Evolutionary conservation across 2,797 vertebrate species (phyloP).

Genomic region (Pantherophis vulpinus): DNA sequence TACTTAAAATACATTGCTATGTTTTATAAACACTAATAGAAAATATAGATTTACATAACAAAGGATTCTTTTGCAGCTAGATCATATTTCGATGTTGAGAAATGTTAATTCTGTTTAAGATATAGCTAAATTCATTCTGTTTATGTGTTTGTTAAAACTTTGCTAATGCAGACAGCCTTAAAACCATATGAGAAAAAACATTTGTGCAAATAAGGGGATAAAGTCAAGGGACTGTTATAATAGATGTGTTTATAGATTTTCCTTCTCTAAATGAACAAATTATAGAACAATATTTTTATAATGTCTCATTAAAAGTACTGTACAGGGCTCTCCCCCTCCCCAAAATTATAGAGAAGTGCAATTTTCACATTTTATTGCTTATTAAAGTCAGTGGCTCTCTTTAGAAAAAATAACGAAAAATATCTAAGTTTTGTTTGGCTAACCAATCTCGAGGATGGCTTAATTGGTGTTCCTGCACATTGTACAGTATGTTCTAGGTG

Average conservation of each 20-base stretch:
- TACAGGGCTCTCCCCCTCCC: background rate
- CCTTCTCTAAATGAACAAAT: conserved; percentile 37
- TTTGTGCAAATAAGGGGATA: conserved; percentile 85
- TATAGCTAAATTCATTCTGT: conserved; percentile 39
- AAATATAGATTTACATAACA: conserved; percentile 51
- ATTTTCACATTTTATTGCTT: conserved; percentile 12
- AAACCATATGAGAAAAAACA: conserved; percentile 61
- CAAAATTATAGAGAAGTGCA: background rate
- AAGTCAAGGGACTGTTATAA: conserved; percentile 83
- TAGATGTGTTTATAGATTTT: conserved; percentile 53
- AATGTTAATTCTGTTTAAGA: conserved; percentile 40
- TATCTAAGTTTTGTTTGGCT: conserved; percentile 50
- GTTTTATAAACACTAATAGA: conserved; percentile 52
- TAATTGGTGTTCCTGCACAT: background rate
- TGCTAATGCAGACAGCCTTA: conserved; percentile 76
- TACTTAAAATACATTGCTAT: conserved; percentile 52
- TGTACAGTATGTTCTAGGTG: background rate
- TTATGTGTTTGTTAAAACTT: conserved; percentile 43
- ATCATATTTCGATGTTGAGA: conserved; percentile 33
- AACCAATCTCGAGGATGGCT: conserved; percentile 18
- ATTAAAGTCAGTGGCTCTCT: conserved; percentile 58
- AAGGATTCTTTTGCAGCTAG: conserved; percentile 41
- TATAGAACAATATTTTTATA: background rate
- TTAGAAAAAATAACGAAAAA: conserved; percentile 32
- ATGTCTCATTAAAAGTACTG: background rate